Evolutionary conservation across 92 coral and sea anemone species (phyloP).

Genomic region (Chrysogorgia sp.): DNA sequence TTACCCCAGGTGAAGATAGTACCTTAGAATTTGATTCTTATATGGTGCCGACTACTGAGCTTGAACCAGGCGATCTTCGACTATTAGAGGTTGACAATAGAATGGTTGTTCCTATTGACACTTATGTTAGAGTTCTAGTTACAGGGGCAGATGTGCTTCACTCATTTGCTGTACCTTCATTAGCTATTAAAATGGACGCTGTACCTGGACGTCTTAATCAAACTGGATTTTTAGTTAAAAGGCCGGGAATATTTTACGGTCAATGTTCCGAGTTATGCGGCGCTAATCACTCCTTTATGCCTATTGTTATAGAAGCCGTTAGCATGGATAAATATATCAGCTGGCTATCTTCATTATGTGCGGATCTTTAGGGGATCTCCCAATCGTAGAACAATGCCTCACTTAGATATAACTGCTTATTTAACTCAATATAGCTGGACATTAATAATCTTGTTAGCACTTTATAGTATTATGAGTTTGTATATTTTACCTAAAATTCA

Average conservation of each 20-base stretch:
- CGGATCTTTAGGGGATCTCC: conserved; percentile 14
- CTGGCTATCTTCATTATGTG: conserved; percentile 49
- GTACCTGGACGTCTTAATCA: conserved; percentile 84
- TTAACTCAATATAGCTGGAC: conserved; percentile 84
- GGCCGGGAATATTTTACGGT: conserved; percentile 83
- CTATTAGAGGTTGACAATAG: conserved; percentile 58
- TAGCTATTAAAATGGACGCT: conserved; percentile 83
- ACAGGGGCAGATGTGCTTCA: conserved; percentile 86
- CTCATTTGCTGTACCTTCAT: conserved; percentile 80
- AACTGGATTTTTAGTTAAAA: conserved; percentile 70
- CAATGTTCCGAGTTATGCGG: conserved; percentile 90
- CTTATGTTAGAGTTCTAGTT: conserved; percentile 72
- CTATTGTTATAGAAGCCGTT: conserved; percentile 72
- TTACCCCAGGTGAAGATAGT: conserved; percentile 40
- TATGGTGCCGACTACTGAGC: conserved; percentile 76
- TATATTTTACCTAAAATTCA: conserved; percentile 54
- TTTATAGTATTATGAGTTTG: conserved; percentile 60
- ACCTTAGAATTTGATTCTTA: conserved; percentile 85
- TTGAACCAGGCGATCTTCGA: conserved; percentile 70
- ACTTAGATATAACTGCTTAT: conserved; percentile 73
- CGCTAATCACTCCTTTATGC: conserved; percentile 85
- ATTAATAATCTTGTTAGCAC: conserved; percentile 66
- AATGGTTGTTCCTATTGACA: conserved; percentile 67
- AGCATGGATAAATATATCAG: conserved; percentile 49
- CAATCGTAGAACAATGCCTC: conserved; percentile 67